These are phyloP conservation scores for Saturnia japonica DNA, from an alignment of 2,888 invertebrate genomes.

Conservation along the genomic window DNA sequence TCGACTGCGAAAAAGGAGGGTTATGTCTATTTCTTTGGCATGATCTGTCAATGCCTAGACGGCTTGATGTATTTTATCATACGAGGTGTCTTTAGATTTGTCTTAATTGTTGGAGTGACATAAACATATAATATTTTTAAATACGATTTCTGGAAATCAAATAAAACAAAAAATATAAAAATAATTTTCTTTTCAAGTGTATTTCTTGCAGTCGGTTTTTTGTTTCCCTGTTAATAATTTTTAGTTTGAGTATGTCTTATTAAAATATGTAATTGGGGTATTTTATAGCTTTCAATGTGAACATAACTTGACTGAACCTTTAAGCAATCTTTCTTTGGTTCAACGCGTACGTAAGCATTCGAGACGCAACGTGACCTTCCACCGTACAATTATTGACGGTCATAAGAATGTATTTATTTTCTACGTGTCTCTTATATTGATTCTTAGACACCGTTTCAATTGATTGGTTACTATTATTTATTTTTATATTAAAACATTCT, in stretches of 20 bases:
- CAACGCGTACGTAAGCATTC: background rate
- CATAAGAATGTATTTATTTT: background rate
- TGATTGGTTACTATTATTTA: background rate
- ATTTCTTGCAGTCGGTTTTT: no score
- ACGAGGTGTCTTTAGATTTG: no score
- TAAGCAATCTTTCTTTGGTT: background rate
- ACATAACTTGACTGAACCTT: background rate
- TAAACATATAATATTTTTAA: no score
- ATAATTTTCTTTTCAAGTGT: no score
- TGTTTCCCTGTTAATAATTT: no score
- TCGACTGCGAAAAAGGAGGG: no score
- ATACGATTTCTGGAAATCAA: no score
- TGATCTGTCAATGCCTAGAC: no score
- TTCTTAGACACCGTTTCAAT: background rate
- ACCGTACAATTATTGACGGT: background rate
- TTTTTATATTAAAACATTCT: background rate
- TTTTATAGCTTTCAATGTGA: background rate
- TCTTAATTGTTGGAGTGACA: no score
- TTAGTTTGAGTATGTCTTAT: background rate
- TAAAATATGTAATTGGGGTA: background rate
- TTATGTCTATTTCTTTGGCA: no score
- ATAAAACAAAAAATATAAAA: no score
- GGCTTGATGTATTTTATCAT: no score
- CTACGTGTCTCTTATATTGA: background rate
- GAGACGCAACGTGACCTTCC: background rate